Percentiles rank a stretch among this genome's conserved stretches.
These are phyloP conservation scores for Drosophila pseudotakahashii DNA, from an alignment of 2,888 invertebrate species.

Conservation along the genomic window DNA sequence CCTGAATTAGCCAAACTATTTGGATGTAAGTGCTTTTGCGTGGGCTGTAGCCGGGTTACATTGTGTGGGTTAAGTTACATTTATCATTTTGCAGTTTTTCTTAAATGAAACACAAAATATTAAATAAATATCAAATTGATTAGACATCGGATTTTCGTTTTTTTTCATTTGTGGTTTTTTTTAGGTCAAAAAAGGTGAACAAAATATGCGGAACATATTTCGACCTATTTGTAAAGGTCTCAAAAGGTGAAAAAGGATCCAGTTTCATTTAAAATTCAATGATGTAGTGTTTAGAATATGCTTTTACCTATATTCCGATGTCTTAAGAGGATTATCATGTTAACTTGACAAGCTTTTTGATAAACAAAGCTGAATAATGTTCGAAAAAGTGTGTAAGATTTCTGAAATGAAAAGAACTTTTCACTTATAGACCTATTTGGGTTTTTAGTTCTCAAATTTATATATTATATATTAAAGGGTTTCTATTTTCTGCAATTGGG, in stretches of 20 bases:
- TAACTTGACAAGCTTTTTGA: neutral
- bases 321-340: neutral
- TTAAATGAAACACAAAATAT: neutral
- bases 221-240: too few relatives aligned
- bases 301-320: too few relatives aligned
- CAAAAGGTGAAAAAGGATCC: too few relatives aligned
- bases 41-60: slow-evolving; percentile 6
- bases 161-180: too few relatives aligned
- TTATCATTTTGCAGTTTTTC: neutral
- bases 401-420: neutral
- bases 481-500: too few relatives aligned
- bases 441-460: neutral
- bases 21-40: slow-evolving; percentile 10
- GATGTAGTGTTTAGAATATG: too few relatives aligned
- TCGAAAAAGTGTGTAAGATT: neutral
- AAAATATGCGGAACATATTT: too few relatives aligned
- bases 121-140: too few relatives aligned
- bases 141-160: neutral
- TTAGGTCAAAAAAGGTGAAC: too few relatives aligned
- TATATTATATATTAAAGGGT: too few relatives aligned
- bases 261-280: too few relatives aligned
- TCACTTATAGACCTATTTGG: slow-evolving; percentile 1
- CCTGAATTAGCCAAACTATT: slow-evolving; percentile 28
- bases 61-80: neutral
- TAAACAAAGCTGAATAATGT: neutral